Base-by-base conservation (phyloP, 1,140 invertebrate genomes). In the Papilio glaucus region DNA sequence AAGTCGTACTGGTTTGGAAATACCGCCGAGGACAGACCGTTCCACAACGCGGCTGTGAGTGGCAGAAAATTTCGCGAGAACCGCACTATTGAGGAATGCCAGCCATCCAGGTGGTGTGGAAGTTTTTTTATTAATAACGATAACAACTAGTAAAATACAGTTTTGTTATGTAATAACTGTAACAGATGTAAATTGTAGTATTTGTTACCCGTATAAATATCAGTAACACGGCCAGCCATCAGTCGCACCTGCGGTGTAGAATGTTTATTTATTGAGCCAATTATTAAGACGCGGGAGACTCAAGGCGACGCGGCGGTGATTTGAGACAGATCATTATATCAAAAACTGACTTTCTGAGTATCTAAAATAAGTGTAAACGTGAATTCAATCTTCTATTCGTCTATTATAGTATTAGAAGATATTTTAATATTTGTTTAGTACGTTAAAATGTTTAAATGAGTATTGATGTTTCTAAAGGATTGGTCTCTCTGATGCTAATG, bases 191-290 rank as follows among this genome's bases (percentile, higher is more conserved):
- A 42, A 42, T 42, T n/a, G 41, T 42, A 42, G 4, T 3, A 42
- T 42, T 42, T 42, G 41, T 42, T 49, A 49, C 15, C 45, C 18
- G 18, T 21, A 49, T 49, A 49, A 21, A 18, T 49, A 0, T 42
- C 8, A 10, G 6, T 39, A 10, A 39, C 38, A 42, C 3, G 18
- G 15, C 18, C 45, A 49, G n/a, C 15, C 45, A 49, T 49, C 18
- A 49, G 18, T 42, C 41, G 45, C 45, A 49, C 45, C 45, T 49
- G 45, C 18, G 45, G n/a, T n/a, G n/a, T 49, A 49, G 15, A 39
- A 39, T 39, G n/a, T n/a, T n/a, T n/a, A 39, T 49, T 49, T 49
- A 49, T 49, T 18, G 15, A 21, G 45, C 45, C 45, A 49, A 49
- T 49, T 49, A 49, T 18, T 42, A 42, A 13, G 7, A 49, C n/a